Conservation (phyloP, 2,113 vertebrate genomes). For the Okapia johnstoni region DNA sequence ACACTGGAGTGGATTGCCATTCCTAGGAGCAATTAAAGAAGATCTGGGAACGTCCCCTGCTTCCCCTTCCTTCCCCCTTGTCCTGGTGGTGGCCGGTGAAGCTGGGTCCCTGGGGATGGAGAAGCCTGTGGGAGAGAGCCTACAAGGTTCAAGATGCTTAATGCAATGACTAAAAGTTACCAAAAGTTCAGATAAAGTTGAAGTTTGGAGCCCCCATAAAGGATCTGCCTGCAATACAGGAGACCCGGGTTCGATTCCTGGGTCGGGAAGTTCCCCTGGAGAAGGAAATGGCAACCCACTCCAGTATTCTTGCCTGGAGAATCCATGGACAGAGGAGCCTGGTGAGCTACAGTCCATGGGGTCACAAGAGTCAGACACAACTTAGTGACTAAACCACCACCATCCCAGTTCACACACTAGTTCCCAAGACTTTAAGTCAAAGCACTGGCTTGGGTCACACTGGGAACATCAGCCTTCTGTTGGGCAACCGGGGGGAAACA, state of each 20-base stretch:
- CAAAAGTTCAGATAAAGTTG: background rate
- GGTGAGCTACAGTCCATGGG: too few species aligned
- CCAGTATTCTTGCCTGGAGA: too few species aligned
- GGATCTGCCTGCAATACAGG: too few species aligned
- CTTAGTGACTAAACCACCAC: too few species aligned
- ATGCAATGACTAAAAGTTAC: background rate
- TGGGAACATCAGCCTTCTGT: background rate
- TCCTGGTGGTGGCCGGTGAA: conserved; percentile 37
- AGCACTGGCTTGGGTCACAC: background rate
- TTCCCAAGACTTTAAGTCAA: background rate
- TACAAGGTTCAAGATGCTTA: background rate
- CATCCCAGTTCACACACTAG: background rate
- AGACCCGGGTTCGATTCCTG: too few species aligned
- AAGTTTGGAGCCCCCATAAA: background rate
- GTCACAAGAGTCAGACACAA: too few species aligned
- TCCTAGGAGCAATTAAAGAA: background rate
- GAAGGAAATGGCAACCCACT: too few species aligned
- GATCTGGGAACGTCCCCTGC: background rate
- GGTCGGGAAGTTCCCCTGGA: too few species aligned
- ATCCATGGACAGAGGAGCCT: too few species aligned
- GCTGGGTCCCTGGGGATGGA: background rate
- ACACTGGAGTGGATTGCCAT: background rate
- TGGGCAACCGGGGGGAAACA: background rate
- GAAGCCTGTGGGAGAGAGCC: background rate
- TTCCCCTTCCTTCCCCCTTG: background rate